Evolutionary conservation across 2,113 vertebrate species (phyloP), one percentile per base, ranked within the genome.

Genomic region (Trichechus manatus): DNA sequence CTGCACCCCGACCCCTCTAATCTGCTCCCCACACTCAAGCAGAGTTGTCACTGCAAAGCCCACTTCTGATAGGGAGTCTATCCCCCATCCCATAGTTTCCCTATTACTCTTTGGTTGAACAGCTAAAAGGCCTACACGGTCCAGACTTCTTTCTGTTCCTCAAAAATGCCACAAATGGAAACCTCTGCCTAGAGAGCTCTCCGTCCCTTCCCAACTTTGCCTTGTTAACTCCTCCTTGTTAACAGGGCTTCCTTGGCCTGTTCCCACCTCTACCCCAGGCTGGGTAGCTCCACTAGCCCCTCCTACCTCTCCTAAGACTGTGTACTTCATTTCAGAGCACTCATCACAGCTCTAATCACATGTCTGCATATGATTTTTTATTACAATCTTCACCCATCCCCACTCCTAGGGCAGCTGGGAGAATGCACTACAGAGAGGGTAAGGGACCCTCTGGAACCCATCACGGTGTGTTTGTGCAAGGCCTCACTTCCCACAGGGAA

Each of bases 251-350:
- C 61, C 66, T 61, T 2, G 1, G 27, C 4, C 90, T 1, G 19
- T 13, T 27, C 70, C 11, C 1, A 56, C 53, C 3, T 1, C 3
- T 47, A 22, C 14, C 0, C 2, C 4, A 75, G 5, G 47, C 44
- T 17, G 2, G 75, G 33, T 11, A 14, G 47, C n/a, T 10, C 61
- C 5, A 25, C 13, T 4, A 8, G 25, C 63, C 27, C 27, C 63
- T 10, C 25, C 63, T 27, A 6, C 23, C 47, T 56, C 22, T 53
- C 80, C 64, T 17, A 1, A 27, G 19, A 20, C 17, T 1, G 3
- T 2, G 8, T 0, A 1, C 61, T 44, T 31, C 25, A 27, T 19
- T 79, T 42, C 22, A 53, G 1, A 4, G 50, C 63, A n/a, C 1
- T 53, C 19, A 29, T 3, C 1, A 0, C 4, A 47, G 47, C 47